A percentile compares a stretch with the other conserved stretches of the same genome.
Conservation (phyloP, 2,113 vertebrate species). For the Centropus unirufus region DNA sequence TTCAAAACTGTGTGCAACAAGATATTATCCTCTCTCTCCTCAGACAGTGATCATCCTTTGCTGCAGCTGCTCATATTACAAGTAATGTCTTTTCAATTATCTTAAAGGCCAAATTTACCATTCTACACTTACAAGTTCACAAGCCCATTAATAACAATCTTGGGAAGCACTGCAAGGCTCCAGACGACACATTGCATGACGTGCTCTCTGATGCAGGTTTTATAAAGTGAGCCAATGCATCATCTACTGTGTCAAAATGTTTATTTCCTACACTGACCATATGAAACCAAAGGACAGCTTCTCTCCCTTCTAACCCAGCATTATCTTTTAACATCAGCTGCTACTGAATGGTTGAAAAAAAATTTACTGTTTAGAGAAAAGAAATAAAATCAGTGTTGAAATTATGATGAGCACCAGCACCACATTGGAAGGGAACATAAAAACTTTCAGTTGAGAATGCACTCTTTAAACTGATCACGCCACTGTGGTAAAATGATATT, state of each 20-base stretch:
- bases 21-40: neutral
- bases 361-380: neutral
- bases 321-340: constrained; percentile 63
- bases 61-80: constrained; percentile 5
- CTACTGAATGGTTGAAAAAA: constrained; percentile 3
- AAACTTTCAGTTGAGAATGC: neutral
- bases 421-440: neutral
- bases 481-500: neutral
- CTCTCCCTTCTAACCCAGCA: neutral
- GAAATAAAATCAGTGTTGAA: neutral
- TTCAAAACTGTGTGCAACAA: neutral
- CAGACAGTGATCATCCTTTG: neutral
- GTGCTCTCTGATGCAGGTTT: constrained; percentile 12
- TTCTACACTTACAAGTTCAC: constrained; percentile 34
- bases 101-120: constrained; percentile 39
- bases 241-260: constrained; percentile 37
- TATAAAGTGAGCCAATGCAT: constrained; percentile 24
- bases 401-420: neutral
- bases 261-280: constrained; percentile 41
- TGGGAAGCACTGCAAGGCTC: constrained; percentile 1
- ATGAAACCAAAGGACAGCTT: constrained; percentile 9
- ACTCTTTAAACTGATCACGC: neutral
- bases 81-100: constrained; percentile 64
- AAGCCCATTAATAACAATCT: constrained; percentile 65
- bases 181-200: neutral